Base-by-base conservation (phyloP, 2,888 invertebrate species). In the Drosophila tanythrix region DNA sequence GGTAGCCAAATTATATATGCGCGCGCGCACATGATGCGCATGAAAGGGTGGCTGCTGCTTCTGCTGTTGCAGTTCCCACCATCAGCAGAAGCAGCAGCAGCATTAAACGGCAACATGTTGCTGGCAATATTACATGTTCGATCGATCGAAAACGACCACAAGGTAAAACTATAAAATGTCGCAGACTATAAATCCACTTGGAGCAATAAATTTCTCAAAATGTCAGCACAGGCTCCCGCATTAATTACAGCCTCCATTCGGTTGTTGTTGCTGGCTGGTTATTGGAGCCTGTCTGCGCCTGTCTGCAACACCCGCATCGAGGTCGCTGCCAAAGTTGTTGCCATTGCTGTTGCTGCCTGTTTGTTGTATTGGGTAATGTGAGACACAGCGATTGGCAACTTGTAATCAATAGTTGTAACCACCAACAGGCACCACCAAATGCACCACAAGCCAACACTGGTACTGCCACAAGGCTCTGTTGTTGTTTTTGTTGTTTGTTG, bases 1-100 rank as follows among this genome's bases (percentile, higher is more conserved):
- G 91, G 91, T 91, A 91, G 91, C 90, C 88, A 91, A 88, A 88
- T 88, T 88, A 88, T 91, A 88, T 90, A 91, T 90, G 91, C 89
- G 89, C 88, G 90, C 79, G 90, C 89, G 81, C 91, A 88, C 79
- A 90, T 88, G 87, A 90, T 91, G 91, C 76, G 91, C 88, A 86
- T 88, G 91, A 89, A 91, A 83, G 88, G 91, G 79, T 80, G 71
- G 80, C 68, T 63, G 60, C 36, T 68, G 59, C 65, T 57, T 52
- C 55, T 25, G 53, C 56, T 46, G 62, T 70, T 51, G 53, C 70
- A 50, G 71, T 64, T 71, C 62, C 58, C 79, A 75, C 58, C 46
- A 21, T 46, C 46, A 36, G 55, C 35, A 35, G 53, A 35, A 52
- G 33, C 52, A 33, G 52, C 71, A 50, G 40, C 68, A 62, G 27